Percentiles rank a stretch among this genome's conserved stretches.
phyloP scores from a whole-genome alignment of 2,797 vertebrate genomes.

The Pseudomugil tenellus region DNA sequence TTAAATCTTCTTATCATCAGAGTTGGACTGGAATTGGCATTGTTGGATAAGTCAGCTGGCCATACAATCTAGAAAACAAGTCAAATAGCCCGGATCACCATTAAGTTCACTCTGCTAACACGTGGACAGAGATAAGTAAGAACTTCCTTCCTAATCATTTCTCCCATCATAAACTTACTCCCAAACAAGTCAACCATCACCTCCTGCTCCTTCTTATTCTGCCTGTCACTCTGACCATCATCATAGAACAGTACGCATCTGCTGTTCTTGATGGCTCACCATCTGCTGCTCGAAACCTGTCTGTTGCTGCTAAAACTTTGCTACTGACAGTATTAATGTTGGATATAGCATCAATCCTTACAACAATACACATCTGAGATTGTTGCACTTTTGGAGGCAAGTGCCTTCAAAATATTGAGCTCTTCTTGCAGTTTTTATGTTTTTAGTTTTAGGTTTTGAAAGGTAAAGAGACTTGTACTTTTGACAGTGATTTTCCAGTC shows the following conservation, averaged over 20 bases:
- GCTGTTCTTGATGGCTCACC: background rate
- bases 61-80: background rate
- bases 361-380: background rate
- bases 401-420: background rate
- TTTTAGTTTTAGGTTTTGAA: too few relatives aligned
- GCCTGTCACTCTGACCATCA: conserved; percentile 4
- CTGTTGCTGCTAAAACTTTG: background rate
- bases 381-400: background rate
- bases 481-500: too few relatives aligned
- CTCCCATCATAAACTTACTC: background rate
- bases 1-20: background rate
- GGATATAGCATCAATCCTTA: background rate
- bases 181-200: background rate
- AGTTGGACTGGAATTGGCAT: background rate
- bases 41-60: background rate
- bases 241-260: background rate
- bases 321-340: background rate
- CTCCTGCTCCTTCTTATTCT: background rate
- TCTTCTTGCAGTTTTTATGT: background rate
- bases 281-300: conserved; percentile 14
- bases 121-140: background rate
- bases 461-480: too few relatives aligned
- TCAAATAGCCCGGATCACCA: background rate
- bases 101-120: background rate
- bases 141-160: background rate